Conservation (phyloP, 2,113 vertebrate species). For the Procavia capensis region DNA sequence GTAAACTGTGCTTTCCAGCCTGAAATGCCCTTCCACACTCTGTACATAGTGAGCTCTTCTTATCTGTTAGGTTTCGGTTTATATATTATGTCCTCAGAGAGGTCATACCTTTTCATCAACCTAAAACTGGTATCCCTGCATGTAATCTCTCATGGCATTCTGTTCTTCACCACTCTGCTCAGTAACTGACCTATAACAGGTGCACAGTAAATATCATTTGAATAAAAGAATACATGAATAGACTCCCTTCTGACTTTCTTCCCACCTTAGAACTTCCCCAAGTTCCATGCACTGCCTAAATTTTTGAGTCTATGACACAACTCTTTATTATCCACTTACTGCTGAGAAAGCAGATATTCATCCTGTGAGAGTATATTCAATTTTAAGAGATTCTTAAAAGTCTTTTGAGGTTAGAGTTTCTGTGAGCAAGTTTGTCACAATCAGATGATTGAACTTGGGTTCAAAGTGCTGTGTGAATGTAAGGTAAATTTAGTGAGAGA, state of each 20-base stretch:
- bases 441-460: not conserved
- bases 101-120: not conserved
- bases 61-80: not conserved
- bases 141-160: not conserved
- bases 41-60: not conserved
- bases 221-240: not conserved
- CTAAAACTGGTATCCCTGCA: not conserved
- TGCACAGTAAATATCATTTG: not conserved
- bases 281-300: not conserved
- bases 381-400: slow-evolving; percentile 47
- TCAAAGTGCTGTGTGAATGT: not conserved
- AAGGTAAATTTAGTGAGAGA: no score
- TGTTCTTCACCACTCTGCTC: not conserved
- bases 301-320: not conserved
- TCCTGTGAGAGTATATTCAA: slow-evolving; percentile 28
- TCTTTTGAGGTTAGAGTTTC: slow-evolving; percentile 27
- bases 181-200: not conserved
- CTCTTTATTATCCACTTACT: not conserved
- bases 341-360: slow-evolving; percentile 8
- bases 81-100: not conserved
- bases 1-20: not conserved
- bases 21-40: not conserved
- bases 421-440: not conserved
- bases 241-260: not conserved
- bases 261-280: not conserved